Evolutionary conservation across 2,888 invertebrate genomes (phyloP), one percentile per base, ranked within the genome.

Genomic region (Melieria picta): DNA sequence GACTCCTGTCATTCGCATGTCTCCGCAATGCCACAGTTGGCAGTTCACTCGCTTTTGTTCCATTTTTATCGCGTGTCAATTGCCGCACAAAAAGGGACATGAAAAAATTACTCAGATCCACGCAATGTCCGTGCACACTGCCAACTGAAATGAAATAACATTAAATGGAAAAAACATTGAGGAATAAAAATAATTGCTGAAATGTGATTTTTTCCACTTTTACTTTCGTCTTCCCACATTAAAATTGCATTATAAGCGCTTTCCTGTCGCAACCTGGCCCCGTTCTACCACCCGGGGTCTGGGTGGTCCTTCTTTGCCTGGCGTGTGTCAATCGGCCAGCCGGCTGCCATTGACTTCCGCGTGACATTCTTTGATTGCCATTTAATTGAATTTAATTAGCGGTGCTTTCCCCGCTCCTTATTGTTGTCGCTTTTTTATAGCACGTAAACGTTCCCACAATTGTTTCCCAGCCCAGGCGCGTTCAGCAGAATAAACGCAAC

Each of bases 301-400:
- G 6, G 13, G 66, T 6, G 47, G 48, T 16, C 1, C n/a, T n/a
- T 69, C 68, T 75, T 67, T 70, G 42, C 52, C 52, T 60, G 60
- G 60, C 56, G 73, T 75, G 68, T 71, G 75, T 69, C 78, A 76
- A 73, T 71, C 74, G 69, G 73, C 71, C 67, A 75, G 75, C 75
- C 75, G 78, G 76, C 77, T 77, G 55, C 78, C 69, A 76, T 78
- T 82, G 80, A 83, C 79, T 81, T 79, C 81, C 80, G 83, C 79
- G 83, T 83, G 83, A 85, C 84, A 82, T 80, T 82, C 82, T 82
- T 85, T 84, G 85, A 84, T 84, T 84, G 85, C 80, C 81, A 80
- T 85, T 85, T 84, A 85, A 85, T 84, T 84, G 85, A 85, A 84
- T 84, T 85, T 84, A 84, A 84, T 85, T 84, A 85, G 83, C 80